Conservation (phyloP, 2,113 vertebrate genomes). For the Chrysemys picta region DNA sequence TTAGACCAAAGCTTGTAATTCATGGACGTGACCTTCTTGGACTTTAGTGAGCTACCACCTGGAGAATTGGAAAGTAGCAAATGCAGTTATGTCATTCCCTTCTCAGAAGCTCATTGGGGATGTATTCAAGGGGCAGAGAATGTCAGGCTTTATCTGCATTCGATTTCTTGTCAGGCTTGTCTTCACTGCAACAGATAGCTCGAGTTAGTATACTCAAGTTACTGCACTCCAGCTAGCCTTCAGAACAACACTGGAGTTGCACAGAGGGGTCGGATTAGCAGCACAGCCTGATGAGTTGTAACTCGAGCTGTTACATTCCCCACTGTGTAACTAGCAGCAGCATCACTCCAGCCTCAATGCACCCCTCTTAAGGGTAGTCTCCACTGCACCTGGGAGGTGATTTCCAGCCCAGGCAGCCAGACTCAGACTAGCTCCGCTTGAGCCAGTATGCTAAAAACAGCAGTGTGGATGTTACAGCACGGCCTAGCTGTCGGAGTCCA, state of each 20-base stretch:
- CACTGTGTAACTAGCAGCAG: neutral
- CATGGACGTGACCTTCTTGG: neutral
- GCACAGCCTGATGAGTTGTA: neutral
- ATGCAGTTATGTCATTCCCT: neutral
- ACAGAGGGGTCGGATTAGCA: neutral
- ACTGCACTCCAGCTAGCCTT: neutral
- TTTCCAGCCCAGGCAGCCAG: neutral
- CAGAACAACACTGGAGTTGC: neutral
- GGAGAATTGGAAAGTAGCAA: neutral
- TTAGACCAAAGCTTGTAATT: constrained; percentile 6
- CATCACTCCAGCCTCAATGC: neutral
- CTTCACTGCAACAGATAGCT: neutral
- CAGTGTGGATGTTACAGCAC: neutral
- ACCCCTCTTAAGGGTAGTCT: neutral
- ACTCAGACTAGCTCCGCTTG: neutral
- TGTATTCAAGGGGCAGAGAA: neutral
- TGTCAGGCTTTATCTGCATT: neutral
- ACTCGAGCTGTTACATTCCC: neutral
- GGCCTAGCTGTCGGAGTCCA: neutral
- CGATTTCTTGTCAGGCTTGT: neutral
- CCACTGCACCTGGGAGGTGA: neutral
- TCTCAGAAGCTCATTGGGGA: neutral
- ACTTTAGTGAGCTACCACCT: constrained; percentile 7
- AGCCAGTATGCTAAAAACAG: neutral
- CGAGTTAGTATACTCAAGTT: neutral